Evolutionary conservation across 2,888 invertebrate genomes (phyloP).

Genomic region (Cataglyphis cursor): DNA sequence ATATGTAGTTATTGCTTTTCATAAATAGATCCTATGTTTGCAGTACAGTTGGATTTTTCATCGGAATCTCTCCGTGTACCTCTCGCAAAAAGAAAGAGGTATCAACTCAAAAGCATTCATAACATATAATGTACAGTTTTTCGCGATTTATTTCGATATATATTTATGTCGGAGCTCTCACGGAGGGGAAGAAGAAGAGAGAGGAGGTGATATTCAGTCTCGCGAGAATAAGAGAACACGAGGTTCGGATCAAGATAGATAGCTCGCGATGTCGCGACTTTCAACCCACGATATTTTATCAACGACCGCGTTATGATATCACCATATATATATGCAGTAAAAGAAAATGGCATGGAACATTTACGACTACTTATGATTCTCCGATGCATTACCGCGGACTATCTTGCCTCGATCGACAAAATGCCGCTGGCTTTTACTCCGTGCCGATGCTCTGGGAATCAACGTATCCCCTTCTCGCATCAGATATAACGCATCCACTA

Average conservation of each 20-base stretch:
- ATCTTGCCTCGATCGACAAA: conserved; percentile 40
- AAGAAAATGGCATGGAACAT: conserved; percentile 55
- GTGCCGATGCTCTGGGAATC: not conserved
- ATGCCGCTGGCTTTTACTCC: conserved; percentile 12
- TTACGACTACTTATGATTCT: conserved; percentile 32
- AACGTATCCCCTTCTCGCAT: conserved; percentile 10
- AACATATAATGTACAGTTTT: conserved; percentile 15
- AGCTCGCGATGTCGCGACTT: conserved; percentile 12
- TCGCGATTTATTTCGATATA: conserved; percentile 41
- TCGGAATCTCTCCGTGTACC: not conserved
- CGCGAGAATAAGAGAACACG: not conserved
- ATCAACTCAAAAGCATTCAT: not conserved
- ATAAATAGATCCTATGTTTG: not conserved
- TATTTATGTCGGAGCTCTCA: not conserved
- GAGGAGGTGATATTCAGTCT: conserved; percentile 16
- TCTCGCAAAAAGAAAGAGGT: not conserved
- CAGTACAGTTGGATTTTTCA: not conserved
- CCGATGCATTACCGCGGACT: conserved; percentile 44
- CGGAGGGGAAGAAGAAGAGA: not conserved
- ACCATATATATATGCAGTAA: conserved; percentile 25
- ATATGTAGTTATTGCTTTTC: not conserved
- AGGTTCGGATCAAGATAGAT: conserved; percentile 17
- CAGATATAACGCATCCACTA: conserved; percentile 17
- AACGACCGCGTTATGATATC: conserved; percentile 43
- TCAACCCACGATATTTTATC: conserved; percentile 50